These are phyloP conservation scores for Ichneumoninae sp. DNA, from an alignment of 2,888 invertebrate genomes.

Conservation along the genomic window DNA sequence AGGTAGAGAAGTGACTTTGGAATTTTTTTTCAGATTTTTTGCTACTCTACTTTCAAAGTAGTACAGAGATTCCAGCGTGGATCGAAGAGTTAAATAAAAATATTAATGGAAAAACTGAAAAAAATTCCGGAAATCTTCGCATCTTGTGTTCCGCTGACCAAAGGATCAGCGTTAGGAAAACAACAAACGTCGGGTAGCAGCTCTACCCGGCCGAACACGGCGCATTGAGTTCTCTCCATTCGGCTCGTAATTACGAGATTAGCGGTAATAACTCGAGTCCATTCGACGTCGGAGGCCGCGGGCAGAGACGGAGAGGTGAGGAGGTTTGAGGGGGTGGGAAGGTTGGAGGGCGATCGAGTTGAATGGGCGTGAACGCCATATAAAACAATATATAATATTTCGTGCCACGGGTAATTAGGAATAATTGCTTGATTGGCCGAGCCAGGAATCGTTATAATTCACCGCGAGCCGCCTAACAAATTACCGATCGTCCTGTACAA, in stretches of 20 bases:
- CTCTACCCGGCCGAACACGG: slow-evolving; percentile 5
- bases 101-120: no score
- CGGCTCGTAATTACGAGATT: slow-evolving; percentile 76
- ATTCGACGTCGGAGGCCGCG: slow-evolving; percentile 66
- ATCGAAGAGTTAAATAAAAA: no score
- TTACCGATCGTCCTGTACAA: slow-evolving; percentile 67
- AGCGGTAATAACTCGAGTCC: slow-evolving; percentile 74
- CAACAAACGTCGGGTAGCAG: slow-evolving; percentile 1
- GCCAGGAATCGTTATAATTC: slow-evolving; percentile 78
- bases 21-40: no score
- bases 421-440: slow-evolving; percentile 78
- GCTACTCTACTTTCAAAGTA: no score
- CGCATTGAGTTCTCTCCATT: slow-evolving; percentile 68
- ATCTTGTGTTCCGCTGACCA: not conserved
- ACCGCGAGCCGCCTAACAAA: slow-evolving; percentile 76
- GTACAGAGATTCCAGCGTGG: no score
- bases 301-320: slow-evolving; percentile 54
- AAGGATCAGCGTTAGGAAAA: not conserved
- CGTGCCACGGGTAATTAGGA: slow-evolving; percentile 78
- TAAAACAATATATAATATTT: slow-evolving; percentile 75
- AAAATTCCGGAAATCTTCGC: no score
- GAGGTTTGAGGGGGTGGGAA: slow-evolving; percentile 12
- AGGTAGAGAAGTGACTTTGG: no score
- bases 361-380: slow-evolving; percentile 66
- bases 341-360: slow-evolving; percentile 40